phyloP scores from a whole-genome alignment of 2,797 vertebrate genomes.

The Xiphophorus birchmanni region DNA sequence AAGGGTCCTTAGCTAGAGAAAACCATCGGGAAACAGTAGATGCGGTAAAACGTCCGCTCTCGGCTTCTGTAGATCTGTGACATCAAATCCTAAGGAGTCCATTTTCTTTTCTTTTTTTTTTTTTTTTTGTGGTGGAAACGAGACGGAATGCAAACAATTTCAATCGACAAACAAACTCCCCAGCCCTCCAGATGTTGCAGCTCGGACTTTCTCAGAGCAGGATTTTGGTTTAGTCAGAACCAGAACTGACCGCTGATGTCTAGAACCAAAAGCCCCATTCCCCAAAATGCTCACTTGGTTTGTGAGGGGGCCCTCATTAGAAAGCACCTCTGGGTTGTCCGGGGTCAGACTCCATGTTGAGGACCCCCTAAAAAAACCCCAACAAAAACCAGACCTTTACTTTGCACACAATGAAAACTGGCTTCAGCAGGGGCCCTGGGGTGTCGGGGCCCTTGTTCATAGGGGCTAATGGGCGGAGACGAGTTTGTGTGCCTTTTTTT shows the following conservation, averaged over 20 bases:
- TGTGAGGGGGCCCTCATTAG: slow-evolving; percentile 5
- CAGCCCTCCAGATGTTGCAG: background rate
- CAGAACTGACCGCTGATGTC: slow-evolving; percentile 23
- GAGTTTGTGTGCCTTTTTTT: slow-evolving; percentile 58
- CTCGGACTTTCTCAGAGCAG: slow-evolving; percentile 27
- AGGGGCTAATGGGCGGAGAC: slow-evolving; percentile 69
- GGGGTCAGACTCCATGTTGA: slow-evolving; percentile 52
- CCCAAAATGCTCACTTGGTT: slow-evolving; percentile 28
- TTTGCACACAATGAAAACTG: slow-evolving; percentile 42
- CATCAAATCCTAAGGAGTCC: too few relatives aligned
- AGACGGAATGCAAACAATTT: background rate
- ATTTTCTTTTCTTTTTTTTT: too few relatives aligned
- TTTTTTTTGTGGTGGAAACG: too few relatives aligned
- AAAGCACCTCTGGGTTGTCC: slow-evolving; percentile 24
- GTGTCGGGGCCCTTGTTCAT: slow-evolving; percentile 44
- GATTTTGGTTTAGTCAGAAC: background rate
- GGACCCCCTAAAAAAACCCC: slow-evolving; percentile 13
- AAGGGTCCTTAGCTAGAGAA: too few relatives aligned
- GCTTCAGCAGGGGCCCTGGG: slow-evolving; percentile 35
- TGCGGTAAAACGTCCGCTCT: too few relatives aligned
- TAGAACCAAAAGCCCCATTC: slow-evolving; percentile 17
- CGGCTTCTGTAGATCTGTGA: too few relatives aligned
- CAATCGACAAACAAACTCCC: background rate
- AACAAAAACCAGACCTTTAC: slow-evolving; percentile 10
- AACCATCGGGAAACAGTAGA: too few relatives aligned